Evolutionary conservation across 2,797 vertebrate genomes (phyloP).

Genomic region (Sebastes ruberrimus): DNA sequence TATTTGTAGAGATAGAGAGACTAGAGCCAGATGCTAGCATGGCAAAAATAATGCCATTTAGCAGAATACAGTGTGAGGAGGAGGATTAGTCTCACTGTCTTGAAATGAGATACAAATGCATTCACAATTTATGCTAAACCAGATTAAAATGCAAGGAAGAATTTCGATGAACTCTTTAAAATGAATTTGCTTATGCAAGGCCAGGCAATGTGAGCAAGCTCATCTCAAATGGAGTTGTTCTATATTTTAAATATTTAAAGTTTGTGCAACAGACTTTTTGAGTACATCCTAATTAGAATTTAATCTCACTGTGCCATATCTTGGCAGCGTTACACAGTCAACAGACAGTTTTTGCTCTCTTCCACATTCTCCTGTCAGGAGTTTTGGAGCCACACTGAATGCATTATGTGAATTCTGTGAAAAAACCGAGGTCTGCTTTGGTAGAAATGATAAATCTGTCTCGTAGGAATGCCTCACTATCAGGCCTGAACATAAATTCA

Average conservation of each 20-base stretch:
- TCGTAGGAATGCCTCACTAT: conserved; percentile 68
- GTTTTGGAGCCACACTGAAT: conserved; percentile 33
- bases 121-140: conserved; percentile 29
- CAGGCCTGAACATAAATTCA: conserved; percentile 60
- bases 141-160: conserved; percentile 1
- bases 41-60: neutral
- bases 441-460: conserved; percentile 75
- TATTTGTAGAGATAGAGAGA: neutral
- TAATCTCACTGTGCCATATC: conserved; percentile 1
- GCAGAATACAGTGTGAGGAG: neutral
- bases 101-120: conserved; percentile 36
- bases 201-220: neutral
- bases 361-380: conserved; percentile 35
- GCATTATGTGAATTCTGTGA: conserved; percentile 56
- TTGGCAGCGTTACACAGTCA: neutral
- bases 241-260: neutral
- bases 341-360: conserved; percentile 11
- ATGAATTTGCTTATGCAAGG: neutral
- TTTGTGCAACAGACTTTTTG: neutral
- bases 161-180: neutral
- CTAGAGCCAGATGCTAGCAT: neutral
- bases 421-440: conserved; percentile 52
- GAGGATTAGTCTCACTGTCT: conserved; percentile 2
- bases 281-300: neutral
- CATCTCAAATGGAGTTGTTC: neutral